Percentiles rank a stretch among this genome's conserved stretches.
These are phyloP conservation scores for Aphelocoma californica DNA, from an alignment of 2,797 vertebrate genomes.

Conservation along the genomic window DNA sequence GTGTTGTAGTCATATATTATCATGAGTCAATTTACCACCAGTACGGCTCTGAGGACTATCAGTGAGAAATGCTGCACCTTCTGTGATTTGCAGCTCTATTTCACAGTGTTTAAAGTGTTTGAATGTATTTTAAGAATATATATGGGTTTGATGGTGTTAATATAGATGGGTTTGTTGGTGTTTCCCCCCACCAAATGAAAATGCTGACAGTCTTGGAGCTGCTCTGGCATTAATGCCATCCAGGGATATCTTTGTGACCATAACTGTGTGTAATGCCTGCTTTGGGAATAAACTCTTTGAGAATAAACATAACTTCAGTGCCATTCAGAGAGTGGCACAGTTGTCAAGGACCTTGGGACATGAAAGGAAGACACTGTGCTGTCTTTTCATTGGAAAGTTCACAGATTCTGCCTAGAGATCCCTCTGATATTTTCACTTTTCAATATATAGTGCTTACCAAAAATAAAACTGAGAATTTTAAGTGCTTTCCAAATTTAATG, in stretches of 20 bases:
- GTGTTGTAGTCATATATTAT: background rate
- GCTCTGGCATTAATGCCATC: background rate
- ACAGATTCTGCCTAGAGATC: slow-evolving; percentile 42
- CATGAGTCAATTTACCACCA: background rate
- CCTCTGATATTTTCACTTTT: slow-evolving; percentile 19
- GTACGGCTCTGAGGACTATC: background rate
- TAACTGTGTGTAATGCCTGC: background rate
- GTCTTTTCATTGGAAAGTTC: slow-evolving; percentile 15
- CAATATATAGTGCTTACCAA: slow-evolving; percentile 6
- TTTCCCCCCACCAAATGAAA: background rate
- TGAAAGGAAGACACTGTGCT: background rate
- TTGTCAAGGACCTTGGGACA: background rate
- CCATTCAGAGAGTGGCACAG: background rate
- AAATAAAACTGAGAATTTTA: slow-evolving; percentile 3
- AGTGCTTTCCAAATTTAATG: slow-evolving; percentile 16
- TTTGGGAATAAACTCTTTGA: slow-evolving; percentile 13
- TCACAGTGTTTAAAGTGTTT: background rate
- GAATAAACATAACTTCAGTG: background rate
- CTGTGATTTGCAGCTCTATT: background rate
- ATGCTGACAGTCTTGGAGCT: background rate
- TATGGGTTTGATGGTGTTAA: background rate
- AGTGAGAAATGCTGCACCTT: background rate
- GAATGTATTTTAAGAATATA: background rate
- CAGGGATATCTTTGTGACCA: background rate
- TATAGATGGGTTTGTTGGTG: background rate